Base-by-base conservation (phyloP, 2,797 vertebrate species). In the Enteromius argenteus region DNA sequence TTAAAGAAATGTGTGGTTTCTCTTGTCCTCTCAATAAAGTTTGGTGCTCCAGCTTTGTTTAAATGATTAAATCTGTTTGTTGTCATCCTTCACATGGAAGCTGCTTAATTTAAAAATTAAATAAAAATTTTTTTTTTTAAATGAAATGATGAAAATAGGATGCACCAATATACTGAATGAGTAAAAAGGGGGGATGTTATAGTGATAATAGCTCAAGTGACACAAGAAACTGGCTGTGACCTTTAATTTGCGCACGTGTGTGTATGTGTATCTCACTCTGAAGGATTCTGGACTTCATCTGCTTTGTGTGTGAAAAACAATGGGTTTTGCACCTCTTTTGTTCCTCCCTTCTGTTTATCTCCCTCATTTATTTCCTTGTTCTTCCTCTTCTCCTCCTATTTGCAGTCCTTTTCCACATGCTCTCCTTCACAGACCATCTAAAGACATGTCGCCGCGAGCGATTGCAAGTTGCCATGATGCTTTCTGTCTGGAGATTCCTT, bases 201-300 rank as follows among this genome's bases (percentile, higher is more conserved):
- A 91, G 86, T 81, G 89, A 89, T 90, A 92, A 93, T 88, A 86
- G 90, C 84, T 88, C 74, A 85, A 90, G 87, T 86, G 90, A 92
- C 84, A 92, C 79, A 86, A 90, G 85, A 90, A 88, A 88, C 75
- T 90, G 86, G 86, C 82, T 17, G 58, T 92, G 91, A 94, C 92
- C 92, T 94, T 94, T 93, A 42, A 58, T 30, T 46, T 30, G 42
- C 23, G 44, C 35, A n/a, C 51, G 67, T 72, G 78, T 79, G 80
- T 74, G 72, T 79, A 60, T 72, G 37, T 44, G 19, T 49, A 76
- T 53, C 84, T 81, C 51, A 64, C 91, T 91, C 90, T 92, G 90
- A 93, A 92, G 92, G 91, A 89, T 88, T 87, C 89, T 81, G 91
- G 90, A 93, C 87, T 90, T 92, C 91, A 91, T 94, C 91, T 92